phyloP scores from a whole-genome alignment of 2,888 invertebrate species.

The Drosophila kokeensis region DNA sequence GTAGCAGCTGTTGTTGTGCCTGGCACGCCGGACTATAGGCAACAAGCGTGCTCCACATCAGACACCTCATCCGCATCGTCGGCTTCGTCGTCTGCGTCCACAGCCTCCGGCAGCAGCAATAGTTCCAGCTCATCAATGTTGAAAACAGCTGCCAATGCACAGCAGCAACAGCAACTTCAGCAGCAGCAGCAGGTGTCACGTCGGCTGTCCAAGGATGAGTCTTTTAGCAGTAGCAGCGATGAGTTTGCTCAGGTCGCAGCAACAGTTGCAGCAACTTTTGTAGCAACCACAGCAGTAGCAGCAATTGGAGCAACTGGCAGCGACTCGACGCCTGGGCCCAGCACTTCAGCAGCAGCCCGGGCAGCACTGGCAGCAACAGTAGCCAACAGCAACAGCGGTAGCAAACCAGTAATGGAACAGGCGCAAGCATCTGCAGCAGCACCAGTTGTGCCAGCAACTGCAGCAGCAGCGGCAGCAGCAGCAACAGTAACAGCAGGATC shows the following conservation, averaged over 20 bases:
- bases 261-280: slow-evolving; percentile 8
- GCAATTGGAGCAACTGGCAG: slow-evolving; percentile 21
- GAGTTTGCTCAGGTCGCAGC: slow-evolving; percentile 88
- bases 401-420: not conserved
- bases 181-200: slow-evolving; percentile 74
- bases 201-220: slow-evolving; percentile 92
- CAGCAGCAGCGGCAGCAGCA: slow-evolving; percentile 84
- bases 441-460: slow-evolving; percentile 6
- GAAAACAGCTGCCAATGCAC: slow-evolving; percentile 32
- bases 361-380: slow-evolving; percentile 51
- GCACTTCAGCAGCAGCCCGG: slow-evolving; percentile 78
- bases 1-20: slow-evolving; percentile 32
- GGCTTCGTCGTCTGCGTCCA: slow-evolving; percentile 77
- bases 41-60: slow-evolving; percentile 73
- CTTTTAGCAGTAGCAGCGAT: slow-evolving; percentile 91
- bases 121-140: slow-evolving; percentile 83
- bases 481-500: slow-evolving; percentile 16
- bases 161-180: slow-evolving; percentile 28
- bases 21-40: slow-evolving; percentile 63
- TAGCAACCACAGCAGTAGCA: slow-evolving; percentile 5
- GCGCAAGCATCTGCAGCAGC: slow-evolving; percentile 1
- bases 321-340: slow-evolving; percentile 73
- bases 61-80: slow-evolving; percentile 81
- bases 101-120: slow-evolving; percentile 81
- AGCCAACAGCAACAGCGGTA: slow-evolving; percentile 10